These are phyloP conservation scores for Gymnoscelis rufifasciata DNA, from an alignment of 2,888 invertebrate genomes.

Conservation along the genomic window DNA sequence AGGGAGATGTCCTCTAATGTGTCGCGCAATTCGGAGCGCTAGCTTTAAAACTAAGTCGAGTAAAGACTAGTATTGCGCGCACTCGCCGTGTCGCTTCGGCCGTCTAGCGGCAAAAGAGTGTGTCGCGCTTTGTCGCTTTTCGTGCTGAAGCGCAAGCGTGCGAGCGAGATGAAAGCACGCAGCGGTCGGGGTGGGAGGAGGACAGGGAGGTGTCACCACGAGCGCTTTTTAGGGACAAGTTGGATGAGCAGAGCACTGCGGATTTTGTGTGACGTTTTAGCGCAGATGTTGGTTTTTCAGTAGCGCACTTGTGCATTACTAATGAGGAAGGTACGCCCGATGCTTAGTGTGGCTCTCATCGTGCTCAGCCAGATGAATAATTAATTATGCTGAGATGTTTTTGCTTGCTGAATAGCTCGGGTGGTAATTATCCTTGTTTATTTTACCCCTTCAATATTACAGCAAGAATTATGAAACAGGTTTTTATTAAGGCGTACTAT, in stretches of 20 bases:
- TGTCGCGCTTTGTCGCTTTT: conserved; percentile 72
- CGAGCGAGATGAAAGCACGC: conserved; percentile 55
- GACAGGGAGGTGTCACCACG: conserved; percentile 74
- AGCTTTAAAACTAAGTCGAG: conserved; percentile 51
- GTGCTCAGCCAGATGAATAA: conserved; percentile 14
- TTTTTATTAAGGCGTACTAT: conserved; percentile 9
- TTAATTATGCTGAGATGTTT: conserved; percentile 14
- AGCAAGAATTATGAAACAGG: neutral
- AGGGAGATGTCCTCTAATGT: conserved; percentile 72
- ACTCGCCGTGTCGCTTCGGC: conserved; percentile 50
- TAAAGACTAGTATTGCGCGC: conserved; percentile 59
- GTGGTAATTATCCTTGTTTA: conserved; percentile 10
- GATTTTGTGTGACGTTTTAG: conserved; percentile 61
- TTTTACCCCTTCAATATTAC: conserved; percentile 7
- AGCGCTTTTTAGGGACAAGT: conserved; percentile 69
- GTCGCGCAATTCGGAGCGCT: conserved; percentile 68
- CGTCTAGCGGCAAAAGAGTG: conserved; percentile 49
- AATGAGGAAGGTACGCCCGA: conserved; percentile 27
- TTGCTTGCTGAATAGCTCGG: conserved; percentile 1
- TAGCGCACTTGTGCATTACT: conserved; percentile 40
- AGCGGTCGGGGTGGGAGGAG: conserved; percentile 54
- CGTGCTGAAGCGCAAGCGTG: conserved; percentile 54
- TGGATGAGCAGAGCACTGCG: conserved; percentile 60
- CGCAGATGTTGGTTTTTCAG: conserved; percentile 57
- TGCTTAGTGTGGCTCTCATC: conserved; percentile 13